Base-by-base conservation (phyloP, 2,888 invertebrate species). In the Stratiomys singularior region DNA sequence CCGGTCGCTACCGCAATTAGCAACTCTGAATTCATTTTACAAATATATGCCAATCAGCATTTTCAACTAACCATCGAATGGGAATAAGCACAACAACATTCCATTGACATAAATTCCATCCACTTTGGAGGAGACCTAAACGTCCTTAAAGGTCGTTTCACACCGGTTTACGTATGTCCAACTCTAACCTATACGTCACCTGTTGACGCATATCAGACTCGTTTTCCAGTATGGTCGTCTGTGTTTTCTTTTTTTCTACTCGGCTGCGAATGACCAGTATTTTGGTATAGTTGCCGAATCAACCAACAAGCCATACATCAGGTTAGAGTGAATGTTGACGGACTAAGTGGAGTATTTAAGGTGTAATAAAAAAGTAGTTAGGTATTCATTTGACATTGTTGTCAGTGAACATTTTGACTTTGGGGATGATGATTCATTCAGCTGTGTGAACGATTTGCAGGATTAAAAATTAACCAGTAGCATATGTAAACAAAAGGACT, bases 81-180 rank as follows among this genome's bases (percentile, higher is more conserved):
- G 37, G 71, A 71, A 71, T 71, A 23, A 47, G 71, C 27, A 71
- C 71, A 46, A 47, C 47, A 21, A 47, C 71, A 71, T 71, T 71
- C 71, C 71, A 71, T 52, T 27, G 71, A n/a, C 47, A 71, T 71
- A 71, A 71, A 71, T 71, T 52, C 71, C 71, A 46, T 67, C 23
- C 37, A 67, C 28, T 28, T 25, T n/a, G n/a, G n/a, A n/a, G 64
- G 46, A 71, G 27, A 71, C 23, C 47, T n/a, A 71, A 77, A 72
- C 77, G 79, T 79, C 79, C 79, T 79, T 79, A 72, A 79, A 79
- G 79, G 79, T 79, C 79, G 79, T 78, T 77, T 64, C 37, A 58
- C 52, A 71, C 71, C 71, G 71, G 71, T 71, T 71, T 71, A 67
- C 52, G 52, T 11, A 23, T 13, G 52, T 52, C 52, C 4, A 52